Conservation (phyloP, 2,888 invertebrate species). For the Fabriciana adippe region DNA sequence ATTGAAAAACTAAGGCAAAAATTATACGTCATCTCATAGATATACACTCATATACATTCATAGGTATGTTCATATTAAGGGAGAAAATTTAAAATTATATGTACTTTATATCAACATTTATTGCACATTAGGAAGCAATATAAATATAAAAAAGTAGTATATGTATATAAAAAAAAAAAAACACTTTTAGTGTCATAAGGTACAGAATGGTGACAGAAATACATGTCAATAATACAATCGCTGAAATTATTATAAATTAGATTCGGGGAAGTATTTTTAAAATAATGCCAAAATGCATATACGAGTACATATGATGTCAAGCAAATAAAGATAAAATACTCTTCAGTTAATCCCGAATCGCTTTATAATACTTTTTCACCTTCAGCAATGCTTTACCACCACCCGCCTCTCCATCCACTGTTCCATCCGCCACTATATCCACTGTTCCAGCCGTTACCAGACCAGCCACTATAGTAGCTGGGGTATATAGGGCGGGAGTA, state of each 20-base stretch:
- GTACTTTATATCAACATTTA: neutral
- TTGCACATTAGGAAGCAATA: neutral
- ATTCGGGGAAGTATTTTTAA: neutral
- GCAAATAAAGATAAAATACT: neutral
- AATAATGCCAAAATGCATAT: neutral
- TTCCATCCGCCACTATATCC: conserved; percentile 37
- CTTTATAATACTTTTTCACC: neutral
- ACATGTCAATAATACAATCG: neutral
- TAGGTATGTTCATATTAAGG: no score
- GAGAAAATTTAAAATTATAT: no score
- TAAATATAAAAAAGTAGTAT: neutral
- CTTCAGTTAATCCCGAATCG: neutral
- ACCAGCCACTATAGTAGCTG: conserved; percentile 34
- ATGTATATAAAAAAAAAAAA: no score
- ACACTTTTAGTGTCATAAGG: neutral
- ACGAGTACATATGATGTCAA: neutral
- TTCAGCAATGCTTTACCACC: conserved; percentile 24
- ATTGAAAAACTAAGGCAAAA: neutral
- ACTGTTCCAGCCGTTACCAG: conserved; percentile 45
- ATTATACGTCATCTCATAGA: neutral
- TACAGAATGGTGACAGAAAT: conserved; percentile 15
- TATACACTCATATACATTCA: neutral
- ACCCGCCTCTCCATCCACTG: conserved; percentile 38
- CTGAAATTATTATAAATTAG: conserved; percentile 9
- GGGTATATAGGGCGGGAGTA: conserved; percentile 43